Percentiles rank a stretch among this genome's conserved stretches.
These are phyloP conservation scores for Nothoprocta pentlandii DNA, from an alignment of 2,113 vertebrate genomes.

Conservation along the genomic window DNA sequence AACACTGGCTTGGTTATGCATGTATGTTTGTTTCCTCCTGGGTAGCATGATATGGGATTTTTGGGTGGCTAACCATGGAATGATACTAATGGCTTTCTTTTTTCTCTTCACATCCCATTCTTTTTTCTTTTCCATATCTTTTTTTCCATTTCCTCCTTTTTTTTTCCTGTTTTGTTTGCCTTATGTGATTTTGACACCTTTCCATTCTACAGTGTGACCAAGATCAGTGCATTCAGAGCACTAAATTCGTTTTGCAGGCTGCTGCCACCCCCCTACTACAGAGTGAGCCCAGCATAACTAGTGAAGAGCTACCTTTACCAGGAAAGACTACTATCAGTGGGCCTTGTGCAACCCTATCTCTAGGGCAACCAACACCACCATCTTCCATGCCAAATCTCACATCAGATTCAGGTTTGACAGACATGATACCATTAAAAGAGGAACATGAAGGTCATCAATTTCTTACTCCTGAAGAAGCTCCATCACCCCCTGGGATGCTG, in stretches of 20 bases:
- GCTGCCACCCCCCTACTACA: constrained; percentile 94
- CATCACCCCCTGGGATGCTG: constrained; percentile 90
- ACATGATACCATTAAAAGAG: constrained; percentile 87
- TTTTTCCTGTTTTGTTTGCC: constrained; percentile 33
- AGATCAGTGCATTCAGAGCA: constrained; percentile 99
- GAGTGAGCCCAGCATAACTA: constrained; percentile 89
- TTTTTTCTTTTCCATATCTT: constrained; percentile 49
- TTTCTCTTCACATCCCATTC: constrained; percentile 73
- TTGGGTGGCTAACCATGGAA: constrained; percentile 52
- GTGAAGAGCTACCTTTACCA: constrained; percentile 84
- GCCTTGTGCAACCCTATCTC: constrained; percentile 87
- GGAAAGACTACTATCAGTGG: constrained; percentile 85
- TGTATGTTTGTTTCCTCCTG: neutral
- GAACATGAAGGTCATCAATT: constrained; percentile 89
- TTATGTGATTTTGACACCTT: constrained; percentile 59
- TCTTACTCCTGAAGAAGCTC: constrained; percentile 93
- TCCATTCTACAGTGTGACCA: constrained; percentile 91
- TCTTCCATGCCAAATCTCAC: constrained; percentile 93
- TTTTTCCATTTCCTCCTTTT: constrained; percentile 6
- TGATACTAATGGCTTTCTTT: constrained; percentile 80
- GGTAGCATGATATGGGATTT: constrained; percentile 55
- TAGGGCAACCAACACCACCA: constrained; percentile 93
- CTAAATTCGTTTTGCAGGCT: constrained; percentile 99
- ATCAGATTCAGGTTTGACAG: constrained; percentile 82
- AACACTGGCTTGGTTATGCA: neutral